These are phyloP conservation scores for Drosophila sechellia DNA, from an alignment of 1,140 invertebrate species.

Conservation along the genomic window DNA sequence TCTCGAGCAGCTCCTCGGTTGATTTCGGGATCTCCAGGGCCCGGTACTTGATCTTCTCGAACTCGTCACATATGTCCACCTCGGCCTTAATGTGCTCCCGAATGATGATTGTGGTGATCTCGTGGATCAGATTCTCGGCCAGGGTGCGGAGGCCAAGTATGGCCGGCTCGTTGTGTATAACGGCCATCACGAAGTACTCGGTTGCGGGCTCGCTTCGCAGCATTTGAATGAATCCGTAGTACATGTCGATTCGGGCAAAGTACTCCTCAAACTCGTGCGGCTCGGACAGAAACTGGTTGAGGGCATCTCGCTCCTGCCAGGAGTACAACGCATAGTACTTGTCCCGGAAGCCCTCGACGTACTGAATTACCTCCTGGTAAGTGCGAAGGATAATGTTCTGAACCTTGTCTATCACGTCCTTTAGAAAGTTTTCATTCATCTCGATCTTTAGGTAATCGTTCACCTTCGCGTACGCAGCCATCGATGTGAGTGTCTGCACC, in stretches of 20 bases:
- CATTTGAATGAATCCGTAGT: conserved; percentile 86
- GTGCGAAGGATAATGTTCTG: conserved; percentile 71
- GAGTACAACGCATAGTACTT: conserved; percentile 84
- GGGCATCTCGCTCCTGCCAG: conserved; percentile 62
- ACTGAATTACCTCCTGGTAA: conserved; percentile 79
- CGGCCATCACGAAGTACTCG: conserved; percentile 87
- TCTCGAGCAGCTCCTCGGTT: conserved; percentile 90
- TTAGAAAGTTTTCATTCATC: conserved; percentile 65
- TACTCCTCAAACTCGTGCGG: conserved; percentile 86
- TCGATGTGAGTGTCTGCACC: conserved; percentile 55
- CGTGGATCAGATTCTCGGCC: conserved; percentile 84
- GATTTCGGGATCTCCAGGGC: conserved; percentile 88
- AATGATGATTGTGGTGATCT: conserved; percentile 85
- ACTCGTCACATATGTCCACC: conserved; percentile 87
- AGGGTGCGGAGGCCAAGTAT: conserved; percentile 85
- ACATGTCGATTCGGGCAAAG: conserved; percentile 87
- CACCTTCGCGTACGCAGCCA: conserved; percentile 42
- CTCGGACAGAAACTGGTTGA: conserved; percentile 81
- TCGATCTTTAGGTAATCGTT: conserved; percentile 76
- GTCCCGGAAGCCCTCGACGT: conserved; percentile 74
- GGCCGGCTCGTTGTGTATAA: conserved; percentile 85
- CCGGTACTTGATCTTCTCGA: conserved; percentile 87
- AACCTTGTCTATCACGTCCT: conserved; percentile 59
- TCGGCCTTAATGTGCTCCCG: conserved; percentile 86
- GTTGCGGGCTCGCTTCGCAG: conserved; percentile 87